Percentiles rank a stretch among this genome's conserved stretches.
Evolutionary conservation across 2,797 vertebrate genomes (phyloP).

Genomic region (Crenichthys baileyi): DNA sequence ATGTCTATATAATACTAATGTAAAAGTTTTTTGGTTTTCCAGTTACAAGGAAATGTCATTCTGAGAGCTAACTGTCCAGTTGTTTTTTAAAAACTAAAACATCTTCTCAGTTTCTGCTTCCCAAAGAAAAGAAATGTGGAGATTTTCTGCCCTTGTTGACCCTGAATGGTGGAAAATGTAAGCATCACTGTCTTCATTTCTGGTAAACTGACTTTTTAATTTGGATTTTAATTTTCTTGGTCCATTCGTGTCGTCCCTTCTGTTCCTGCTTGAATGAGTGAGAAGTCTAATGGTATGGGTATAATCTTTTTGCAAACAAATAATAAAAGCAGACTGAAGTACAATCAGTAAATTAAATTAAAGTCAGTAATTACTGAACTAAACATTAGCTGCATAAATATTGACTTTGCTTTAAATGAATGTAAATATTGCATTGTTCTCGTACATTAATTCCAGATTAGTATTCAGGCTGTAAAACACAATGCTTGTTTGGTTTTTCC

Average conservation of each 20-base stretch:
- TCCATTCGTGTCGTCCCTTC: not conserved
- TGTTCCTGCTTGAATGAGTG: not conserved
- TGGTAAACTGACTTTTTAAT: too few species aligned
- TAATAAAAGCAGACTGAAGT: slow-evolving; percentile 25
- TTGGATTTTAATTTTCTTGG: not conserved
- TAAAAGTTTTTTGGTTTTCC: too few species aligned
- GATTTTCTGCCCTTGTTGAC: too few species aligned
- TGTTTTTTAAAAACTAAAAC: too few species aligned
- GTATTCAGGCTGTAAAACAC: slow-evolving; percentile 10
- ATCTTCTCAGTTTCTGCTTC: too few species aligned
- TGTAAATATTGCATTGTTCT: not conserved
- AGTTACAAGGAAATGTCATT: too few species aligned
- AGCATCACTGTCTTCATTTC: too few species aligned
- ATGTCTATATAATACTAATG: too few species aligned
- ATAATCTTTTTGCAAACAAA: slow-evolving; percentile 14
- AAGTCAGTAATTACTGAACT: slow-evolving; percentile 19
- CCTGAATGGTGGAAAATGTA: too few species aligned
- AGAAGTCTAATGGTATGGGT: not conserved
- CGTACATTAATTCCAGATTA: slow-evolving; percentile 21
- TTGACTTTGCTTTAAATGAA: slow-evolving; percentile 10
- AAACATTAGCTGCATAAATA: slow-evolving; percentile 10
- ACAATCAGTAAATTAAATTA: slow-evolving; percentile 20
- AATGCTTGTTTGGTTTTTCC: not conserved
- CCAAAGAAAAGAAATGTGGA: too few species aligned
- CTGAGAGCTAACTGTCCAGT: too few species aligned